phyloP scores from a whole-genome alignment of 2,888 invertebrate species.

The Melinopterus prodromus region DNA sequence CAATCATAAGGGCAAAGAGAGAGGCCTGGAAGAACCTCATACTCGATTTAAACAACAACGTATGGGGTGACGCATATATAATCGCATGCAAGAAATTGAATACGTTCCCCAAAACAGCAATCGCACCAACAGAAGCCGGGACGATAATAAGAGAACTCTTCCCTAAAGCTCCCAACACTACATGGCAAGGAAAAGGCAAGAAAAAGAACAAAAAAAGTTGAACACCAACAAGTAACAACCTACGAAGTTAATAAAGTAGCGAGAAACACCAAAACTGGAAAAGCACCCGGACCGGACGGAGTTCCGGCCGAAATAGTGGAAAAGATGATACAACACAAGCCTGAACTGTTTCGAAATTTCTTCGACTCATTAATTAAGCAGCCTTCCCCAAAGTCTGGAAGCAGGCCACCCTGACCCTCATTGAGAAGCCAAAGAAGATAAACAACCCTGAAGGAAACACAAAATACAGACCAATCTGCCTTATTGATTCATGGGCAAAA shows the following conservation, averaged over 20 bases:
- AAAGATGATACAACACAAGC: neutral
- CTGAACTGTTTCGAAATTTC: neutral
- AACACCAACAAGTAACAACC: neutral
- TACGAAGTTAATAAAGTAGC: neutral
- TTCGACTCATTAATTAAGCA: neutral
- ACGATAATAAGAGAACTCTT: neutral
- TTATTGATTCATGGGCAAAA: too few relatives aligned
- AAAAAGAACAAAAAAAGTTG: neutral
- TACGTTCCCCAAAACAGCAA: too few relatives aligned
- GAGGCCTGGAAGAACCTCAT: too few relatives aligned
- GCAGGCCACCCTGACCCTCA: too few relatives aligned
- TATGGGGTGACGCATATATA: too few relatives aligned
- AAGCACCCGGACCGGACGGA: constrained; percentile 27
- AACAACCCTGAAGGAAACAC: too few relatives aligned
- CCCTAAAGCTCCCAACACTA: neutral
- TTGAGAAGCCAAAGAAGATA: too few relatives aligned
- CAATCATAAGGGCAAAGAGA: neutral
- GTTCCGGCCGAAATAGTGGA: constrained; percentile 23
- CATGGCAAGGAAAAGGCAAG: neutral
- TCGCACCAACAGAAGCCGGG: neutral
- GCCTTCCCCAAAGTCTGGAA: neutral
- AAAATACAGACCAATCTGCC: too few relatives aligned
- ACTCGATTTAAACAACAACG: too few relatives aligned
- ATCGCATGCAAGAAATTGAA: too few relatives aligned
- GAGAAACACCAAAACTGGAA: neutral